phyloP scores from a whole-genome alignment of 2,797 vertebrate genomes.

The Cynopterus sphinx region DNA sequence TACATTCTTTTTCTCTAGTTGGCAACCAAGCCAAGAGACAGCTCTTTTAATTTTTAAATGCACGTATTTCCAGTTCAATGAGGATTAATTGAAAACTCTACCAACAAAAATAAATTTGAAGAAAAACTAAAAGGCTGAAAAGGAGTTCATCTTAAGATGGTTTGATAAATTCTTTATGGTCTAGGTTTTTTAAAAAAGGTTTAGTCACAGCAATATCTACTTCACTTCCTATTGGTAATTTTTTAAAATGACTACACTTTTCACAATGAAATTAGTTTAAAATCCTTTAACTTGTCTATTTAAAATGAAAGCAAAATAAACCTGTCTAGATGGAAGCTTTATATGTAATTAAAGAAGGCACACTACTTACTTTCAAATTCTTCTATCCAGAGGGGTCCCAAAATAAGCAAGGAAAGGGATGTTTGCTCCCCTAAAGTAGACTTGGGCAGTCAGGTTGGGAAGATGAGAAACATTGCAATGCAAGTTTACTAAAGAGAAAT shows the following conservation, averaged over 20 bases:
- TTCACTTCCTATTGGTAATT: background rate
- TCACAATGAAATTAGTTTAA: conserved; percentile 37
- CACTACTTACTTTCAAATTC: background rate
- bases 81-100: conserved; percentile 45
- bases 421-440: background rate
- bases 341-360: background rate
- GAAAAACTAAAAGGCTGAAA: conserved; percentile 31
- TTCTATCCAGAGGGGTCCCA: background rate
- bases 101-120: conserved; percentile 48
- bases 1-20: background rate
- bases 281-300: background rate
- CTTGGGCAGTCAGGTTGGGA: background rate
- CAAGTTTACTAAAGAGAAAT: background rate
- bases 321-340: conserved; percentile 13
- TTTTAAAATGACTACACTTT: background rate
- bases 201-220: conserved; percentile 20
- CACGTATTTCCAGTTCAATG: conserved; percentile 46
- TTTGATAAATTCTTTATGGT: background rate
- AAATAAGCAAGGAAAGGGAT: background rate
- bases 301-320: conserved; percentile 42
- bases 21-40: conserved; percentile 50
- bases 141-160: background rate
- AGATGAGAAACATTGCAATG: background rate
- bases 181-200: background rate
- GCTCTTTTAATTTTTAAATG: conserved; percentile 52